phyloP scores from a whole-genome alignment of 2,113 vertebrate genomes.

The Mus spicilegus region DNA sequence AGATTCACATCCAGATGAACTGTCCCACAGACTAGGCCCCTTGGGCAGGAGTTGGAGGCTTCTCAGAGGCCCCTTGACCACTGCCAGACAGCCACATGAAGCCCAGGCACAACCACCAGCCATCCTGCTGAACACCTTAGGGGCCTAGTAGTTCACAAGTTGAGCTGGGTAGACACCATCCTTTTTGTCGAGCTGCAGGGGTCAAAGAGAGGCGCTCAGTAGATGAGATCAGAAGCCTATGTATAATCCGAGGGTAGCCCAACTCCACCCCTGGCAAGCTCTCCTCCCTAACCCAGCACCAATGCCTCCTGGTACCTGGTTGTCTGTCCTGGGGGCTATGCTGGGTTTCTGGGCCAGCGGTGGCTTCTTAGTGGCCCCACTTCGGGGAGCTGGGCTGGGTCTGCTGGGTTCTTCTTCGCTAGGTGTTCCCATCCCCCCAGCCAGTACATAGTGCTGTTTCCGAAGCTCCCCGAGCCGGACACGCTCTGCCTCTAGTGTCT shows the following conservation, averaged over 20 bases:
- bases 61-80: not conserved
- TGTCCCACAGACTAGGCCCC: fast-evolving
- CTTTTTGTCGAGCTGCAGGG: conserved; percentile 72
- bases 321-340: conserved; percentile 81
- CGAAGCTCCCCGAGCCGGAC: conserved; percentile 94
- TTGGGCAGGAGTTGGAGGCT: not conserved
- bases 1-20: not conserved
- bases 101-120: not conserved
- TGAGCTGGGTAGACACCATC: conserved; percentile 41
- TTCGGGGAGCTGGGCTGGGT: conserved; percentile 64
- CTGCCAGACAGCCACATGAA: not conserved
- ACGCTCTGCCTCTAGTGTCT: conserved; percentile 91
- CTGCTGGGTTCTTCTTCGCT: conserved; percentile 55
- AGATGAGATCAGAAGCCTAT: fast-evolving
- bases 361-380: conserved; percentile 91
- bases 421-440: conserved; percentile 72
- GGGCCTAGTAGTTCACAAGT: conserved; percentile 31
- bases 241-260: fast-evolving
- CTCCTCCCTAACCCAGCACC: fast-evolving
- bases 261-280: fast-evolving
- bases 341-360: conserved; percentile 92
- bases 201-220: not conserved
- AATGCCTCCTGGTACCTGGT: conserved; percentile 66
- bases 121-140: not conserved
- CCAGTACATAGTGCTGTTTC: conserved; percentile 94